Evolutionary conservation across 1,140 invertebrate species (phyloP).

Genomic region (Calosoma granatense): DNA sequence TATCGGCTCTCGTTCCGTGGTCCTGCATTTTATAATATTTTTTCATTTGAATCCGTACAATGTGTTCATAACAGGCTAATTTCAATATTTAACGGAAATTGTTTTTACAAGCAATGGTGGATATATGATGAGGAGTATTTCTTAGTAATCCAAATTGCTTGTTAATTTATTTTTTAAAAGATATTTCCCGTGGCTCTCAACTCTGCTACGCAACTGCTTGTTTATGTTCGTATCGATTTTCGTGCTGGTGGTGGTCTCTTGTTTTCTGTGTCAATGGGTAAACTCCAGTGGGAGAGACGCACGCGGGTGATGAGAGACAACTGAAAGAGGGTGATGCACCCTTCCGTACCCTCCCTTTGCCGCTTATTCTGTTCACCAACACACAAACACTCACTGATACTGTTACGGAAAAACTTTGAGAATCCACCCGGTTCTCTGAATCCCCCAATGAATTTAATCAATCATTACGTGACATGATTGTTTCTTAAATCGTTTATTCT

Average conservation of each 20-base stretch:
- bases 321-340: neutral
- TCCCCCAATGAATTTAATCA: neutral
- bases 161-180: neutral
- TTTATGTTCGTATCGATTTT: slow-evolving; percentile 1
- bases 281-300: neutral
- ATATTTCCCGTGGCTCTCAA: no score
- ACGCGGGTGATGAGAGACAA: neutral
- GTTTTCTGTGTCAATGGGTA: slow-evolving; percentile 6
- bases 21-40: no score
- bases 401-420: neutral
- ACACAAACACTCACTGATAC: no score
- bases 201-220: no score
- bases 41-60: no score
- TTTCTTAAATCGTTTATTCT: neutral
- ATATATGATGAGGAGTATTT: neutral
- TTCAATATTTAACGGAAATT: neutral
- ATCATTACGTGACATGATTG: neutral
- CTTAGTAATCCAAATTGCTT: neutral
- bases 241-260: neutral
- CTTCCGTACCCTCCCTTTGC: neutral
- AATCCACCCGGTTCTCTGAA: neutral
- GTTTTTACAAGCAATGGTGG: neutral
- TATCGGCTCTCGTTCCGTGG: no score
- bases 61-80: neutral
- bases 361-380: neutral